phyloP scores from a whole-genome alignment of 2,113 vertebrate species.

The Equus przewalskii region DNA sequence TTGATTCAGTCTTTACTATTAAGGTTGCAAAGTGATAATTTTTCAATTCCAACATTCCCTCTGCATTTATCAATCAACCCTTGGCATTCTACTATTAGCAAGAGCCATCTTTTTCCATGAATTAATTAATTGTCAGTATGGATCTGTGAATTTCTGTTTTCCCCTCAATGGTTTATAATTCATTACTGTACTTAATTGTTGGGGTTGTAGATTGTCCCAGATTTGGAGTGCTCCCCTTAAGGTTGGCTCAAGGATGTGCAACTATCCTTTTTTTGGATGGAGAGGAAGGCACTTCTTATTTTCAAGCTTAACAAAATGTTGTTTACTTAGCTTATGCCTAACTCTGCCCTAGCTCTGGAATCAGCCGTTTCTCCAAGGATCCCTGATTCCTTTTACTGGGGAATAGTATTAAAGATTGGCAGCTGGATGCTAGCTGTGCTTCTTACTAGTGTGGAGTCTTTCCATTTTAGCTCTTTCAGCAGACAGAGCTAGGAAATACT shows the following conservation, averaged over 20 bases:
- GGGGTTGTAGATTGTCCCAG: conserved; percentile 1
- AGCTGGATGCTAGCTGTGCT: neutral
- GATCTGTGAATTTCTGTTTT: neutral
- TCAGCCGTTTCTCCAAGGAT: conserved; percentile 4
- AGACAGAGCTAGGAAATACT: neutral
- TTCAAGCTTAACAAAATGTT: neutral
- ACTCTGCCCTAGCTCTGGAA: neutral
- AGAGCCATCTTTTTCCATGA: neutral
- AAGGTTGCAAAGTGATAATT: neutral
- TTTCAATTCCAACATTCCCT: neutral
- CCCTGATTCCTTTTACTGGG: neutral
- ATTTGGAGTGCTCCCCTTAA: neutral
- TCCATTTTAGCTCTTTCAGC: neutral
- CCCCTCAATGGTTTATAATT: neutral
- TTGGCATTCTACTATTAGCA: neutral
- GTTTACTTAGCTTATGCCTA: neutral
- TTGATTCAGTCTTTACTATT: neutral
- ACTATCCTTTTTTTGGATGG: neutral
- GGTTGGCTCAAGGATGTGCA: neutral
- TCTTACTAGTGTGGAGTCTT: neutral
- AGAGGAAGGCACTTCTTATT: neutral
- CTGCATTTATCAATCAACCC: neutral
- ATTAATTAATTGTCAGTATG: conserved; percentile 21
- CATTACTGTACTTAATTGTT: neutral
- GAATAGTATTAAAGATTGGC: neutral